Percentiles rank a stretch among this genome's conserved stretches.
Conservation (phyloP, 2,113 vertebrate genomes). For the Sinocyclocheilus rhinocerous region DNA sequence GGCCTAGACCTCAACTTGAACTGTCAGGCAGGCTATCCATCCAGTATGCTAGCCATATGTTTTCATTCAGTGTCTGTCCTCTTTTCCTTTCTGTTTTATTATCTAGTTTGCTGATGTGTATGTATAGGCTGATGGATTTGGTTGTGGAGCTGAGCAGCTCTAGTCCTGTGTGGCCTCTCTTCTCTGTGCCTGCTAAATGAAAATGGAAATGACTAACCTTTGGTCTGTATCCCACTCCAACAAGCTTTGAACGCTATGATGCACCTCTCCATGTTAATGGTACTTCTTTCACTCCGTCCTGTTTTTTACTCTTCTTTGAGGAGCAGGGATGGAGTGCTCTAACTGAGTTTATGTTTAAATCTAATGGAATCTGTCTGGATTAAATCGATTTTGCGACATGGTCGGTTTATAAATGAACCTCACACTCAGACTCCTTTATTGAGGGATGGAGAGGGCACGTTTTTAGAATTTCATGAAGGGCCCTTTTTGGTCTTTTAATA, state of each 20-base stretch:
- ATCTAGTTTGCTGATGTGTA: slow-evolving; percentile 15
- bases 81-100: slow-evolving; percentile 57
- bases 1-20: neutral
- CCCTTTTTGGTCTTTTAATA: slow-evolving; percentile 58
- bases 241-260: slow-evolving; percentile 56
- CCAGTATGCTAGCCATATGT: neutral
- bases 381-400: slow-evolving; percentile 65
- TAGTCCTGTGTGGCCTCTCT: slow-evolving; percentile 38
- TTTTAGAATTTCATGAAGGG: slow-evolving; percentile 45
- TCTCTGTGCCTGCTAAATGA: slow-evolving; percentile 58
- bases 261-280: slow-evolving; percentile 63
- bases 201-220: slow-evolving; percentile 63
- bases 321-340: slow-evolving; percentile 61
- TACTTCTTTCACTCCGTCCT: slow-evolving; percentile 64
- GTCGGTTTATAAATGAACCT: slow-evolving; percentile 66
- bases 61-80: slow-evolving; percentile 56
- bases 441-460: slow-evolving; percentile 33
- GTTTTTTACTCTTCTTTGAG: slow-evolving; percentile 54
- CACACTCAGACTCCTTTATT: slow-evolving; percentile 35
- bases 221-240: slow-evolving; percentile 57
- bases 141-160: slow-evolving; percentile 16
- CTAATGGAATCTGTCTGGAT: slow-evolving; percentile 67
- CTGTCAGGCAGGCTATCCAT: neutral
- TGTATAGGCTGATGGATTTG: slow-evolving; percentile 21
- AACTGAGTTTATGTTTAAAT: slow-evolving; percentile 69